Conservation (phyloP, 2,113 vertebrate genomes). For the Charina bottae region DNA sequence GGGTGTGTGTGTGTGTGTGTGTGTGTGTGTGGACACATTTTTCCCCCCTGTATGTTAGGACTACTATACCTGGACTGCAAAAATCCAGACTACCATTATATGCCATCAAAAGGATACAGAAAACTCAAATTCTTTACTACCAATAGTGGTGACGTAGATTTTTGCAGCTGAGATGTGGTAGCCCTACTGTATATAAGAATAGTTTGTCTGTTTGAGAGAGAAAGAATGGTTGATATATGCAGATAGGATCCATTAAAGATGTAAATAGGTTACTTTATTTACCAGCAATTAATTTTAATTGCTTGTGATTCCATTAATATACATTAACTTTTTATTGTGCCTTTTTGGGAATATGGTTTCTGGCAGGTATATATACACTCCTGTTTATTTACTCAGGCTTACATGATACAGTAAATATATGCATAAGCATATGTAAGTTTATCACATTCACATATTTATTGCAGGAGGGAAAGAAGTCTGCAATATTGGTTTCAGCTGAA, state of each 20-base stretch:
- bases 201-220: no score
- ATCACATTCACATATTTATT: neutral
- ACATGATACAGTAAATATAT: neutral
- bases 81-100: no score
- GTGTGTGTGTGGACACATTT: no score
- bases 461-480: neutral
- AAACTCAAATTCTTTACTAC: no score
- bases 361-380: neutral
- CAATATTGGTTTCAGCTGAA: neutral
- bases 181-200: neutral
- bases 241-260: neutral
- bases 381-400: neutral
- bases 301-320: neutral
- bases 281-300: neutral
- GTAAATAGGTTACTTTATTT: neutral
- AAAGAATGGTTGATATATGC: neutral
- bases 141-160: no score
- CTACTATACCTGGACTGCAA: no score
- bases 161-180: neutral
- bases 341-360: neutral
- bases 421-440: neutral
- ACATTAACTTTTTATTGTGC: neutral
- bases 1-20: no score
- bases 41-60: no score
- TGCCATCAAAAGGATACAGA: no score